Conservation (phyloP, 2,888 invertebrate species). For the Acanthosepion pharaonis region DNA sequence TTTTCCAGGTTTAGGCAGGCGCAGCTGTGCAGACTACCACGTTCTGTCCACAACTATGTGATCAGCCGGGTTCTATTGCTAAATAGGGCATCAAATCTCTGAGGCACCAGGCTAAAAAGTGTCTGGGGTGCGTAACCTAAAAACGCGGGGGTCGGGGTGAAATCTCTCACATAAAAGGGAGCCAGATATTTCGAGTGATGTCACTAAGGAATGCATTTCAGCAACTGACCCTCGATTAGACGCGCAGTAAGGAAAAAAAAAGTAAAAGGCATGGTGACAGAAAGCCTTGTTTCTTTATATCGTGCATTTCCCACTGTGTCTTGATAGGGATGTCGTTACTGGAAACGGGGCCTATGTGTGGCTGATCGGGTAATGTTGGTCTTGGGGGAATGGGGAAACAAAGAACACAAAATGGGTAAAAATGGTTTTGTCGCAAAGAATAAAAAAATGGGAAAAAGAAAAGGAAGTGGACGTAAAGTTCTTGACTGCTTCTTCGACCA, state of each 20-base stretch:
- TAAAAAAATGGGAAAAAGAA: not conserved
- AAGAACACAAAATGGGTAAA: not conserved
- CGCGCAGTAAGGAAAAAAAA: not conserved
- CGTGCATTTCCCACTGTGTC: not conserved
- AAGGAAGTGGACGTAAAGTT: not conserved
- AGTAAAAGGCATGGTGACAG: not conserved
- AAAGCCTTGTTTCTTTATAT: not conserved
- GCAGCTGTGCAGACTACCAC: too few species aligned
- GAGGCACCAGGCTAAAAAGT: too few species aligned
- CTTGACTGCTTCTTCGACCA: too few species aligned
- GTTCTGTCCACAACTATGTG: too few species aligned
- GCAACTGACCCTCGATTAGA: conserved; percentile 9
- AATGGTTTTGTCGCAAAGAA: too few species aligned
- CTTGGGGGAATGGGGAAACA: not conserved
- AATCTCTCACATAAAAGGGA: not conserved
- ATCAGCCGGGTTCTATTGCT: too few species aligned
- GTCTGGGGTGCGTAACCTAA: too few species aligned
- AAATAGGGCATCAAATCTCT: too few species aligned
- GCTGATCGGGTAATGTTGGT: not conserved
- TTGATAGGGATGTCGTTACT: not conserved
- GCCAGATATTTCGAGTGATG: not conserved
- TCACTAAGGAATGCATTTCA: not conserved
- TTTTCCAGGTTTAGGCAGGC: too few species aligned
- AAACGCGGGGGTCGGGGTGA: not conserved
- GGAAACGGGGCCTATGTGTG: not conserved